These are phyloP conservation scores for Anoplolepis gracilipes DNA, from an alignment of 1,140 invertebrate genomes.

Conservation along the genomic window DNA sequence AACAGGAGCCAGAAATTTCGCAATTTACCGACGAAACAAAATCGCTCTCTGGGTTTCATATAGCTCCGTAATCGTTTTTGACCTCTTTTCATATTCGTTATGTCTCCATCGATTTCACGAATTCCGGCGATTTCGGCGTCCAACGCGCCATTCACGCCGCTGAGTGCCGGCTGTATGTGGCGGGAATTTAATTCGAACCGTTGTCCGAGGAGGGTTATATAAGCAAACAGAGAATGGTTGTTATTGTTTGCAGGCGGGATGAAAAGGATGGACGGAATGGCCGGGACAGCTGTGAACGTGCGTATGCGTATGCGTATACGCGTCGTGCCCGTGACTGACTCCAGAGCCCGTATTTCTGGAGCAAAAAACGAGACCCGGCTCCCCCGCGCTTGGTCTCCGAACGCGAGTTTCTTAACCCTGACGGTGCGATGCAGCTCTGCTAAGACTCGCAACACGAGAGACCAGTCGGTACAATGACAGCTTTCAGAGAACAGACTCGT, in stretches of 20 bases:
- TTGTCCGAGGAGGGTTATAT: constrained; percentile 62
- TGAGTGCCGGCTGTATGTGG: constrained; percentile 23
- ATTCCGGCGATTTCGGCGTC: constrained; percentile 41
- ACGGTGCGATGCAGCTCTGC: constrained; percentile 24
- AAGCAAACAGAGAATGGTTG: constrained; percentile 77
- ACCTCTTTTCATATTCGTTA: constrained; percentile 59
- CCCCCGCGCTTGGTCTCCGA: constrained; percentile 38
- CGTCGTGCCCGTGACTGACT: constrained; percentile 72
- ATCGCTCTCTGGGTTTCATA: constrained; percentile 45
- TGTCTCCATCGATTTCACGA: constrained; percentile 58
- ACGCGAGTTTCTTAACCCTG: constrained; percentile 50
- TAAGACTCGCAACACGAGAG: constrained; percentile 50
- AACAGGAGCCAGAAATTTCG: constrained; percentile 39
- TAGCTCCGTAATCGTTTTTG: constrained; percentile 56
- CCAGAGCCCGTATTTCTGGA: constrained; percentile 73
- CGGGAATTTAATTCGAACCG: constrained; percentile 71
- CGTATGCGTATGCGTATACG: constrained; percentile 70
- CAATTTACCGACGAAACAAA: constrained; percentile 47
- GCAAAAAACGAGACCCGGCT: constrained; percentile 65
- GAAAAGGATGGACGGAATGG: constrained; percentile 69
- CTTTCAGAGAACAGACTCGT: constrained; percentile 70
- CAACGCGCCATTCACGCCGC: constrained; percentile 34
- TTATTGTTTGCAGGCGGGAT: constrained; percentile 74
- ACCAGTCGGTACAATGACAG: constrained; percentile 73
- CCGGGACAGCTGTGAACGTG: constrained; percentile 70